Evolutionary conservation across 2,113 vertebrate species (phyloP).

Genomic region (Pseudolaguvia tuberculata): DNA sequence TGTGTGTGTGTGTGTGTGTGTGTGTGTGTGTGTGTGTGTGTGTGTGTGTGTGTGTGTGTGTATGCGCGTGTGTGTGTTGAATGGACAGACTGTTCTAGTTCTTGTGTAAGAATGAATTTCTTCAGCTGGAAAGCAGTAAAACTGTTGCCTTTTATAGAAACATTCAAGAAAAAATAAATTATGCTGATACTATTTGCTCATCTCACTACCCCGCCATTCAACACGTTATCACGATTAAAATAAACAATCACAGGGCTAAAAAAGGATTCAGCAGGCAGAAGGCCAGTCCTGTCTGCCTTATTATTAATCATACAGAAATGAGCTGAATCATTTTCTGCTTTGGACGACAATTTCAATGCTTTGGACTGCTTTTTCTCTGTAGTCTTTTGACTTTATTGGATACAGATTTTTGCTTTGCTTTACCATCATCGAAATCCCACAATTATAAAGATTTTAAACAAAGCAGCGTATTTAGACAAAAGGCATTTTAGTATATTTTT

Average conservation of each 20-base stretch:
- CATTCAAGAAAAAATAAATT: background rate
- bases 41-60: constrained; percentile 3
- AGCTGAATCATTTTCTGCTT: background rate
- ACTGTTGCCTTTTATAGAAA: background rate
- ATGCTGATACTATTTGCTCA: background rate
- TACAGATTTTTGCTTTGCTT: background rate
- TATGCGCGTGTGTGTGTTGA: background rate
- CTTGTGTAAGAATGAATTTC: background rate
- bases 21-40: no score
- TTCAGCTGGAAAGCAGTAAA: background rate
- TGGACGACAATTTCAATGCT: background rate
- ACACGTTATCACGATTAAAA: background rate
- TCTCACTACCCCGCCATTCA: background rate
- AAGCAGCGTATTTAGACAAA: no score
- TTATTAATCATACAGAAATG: background rate
- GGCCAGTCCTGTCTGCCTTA: background rate
- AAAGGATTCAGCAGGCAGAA: background rate
- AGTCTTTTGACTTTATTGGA: no score
- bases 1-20: no score
- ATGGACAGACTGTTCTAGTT: constrained; percentile 1
- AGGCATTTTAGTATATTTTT: no score
- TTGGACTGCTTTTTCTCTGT: no score
- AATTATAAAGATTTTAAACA: no score
- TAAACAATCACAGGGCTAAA: background rate
- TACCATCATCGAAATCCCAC: no score